phyloP scores from a whole-genome alignment of 2,888 invertebrate species.

The Pollenia griseotomentosa region DNA sequence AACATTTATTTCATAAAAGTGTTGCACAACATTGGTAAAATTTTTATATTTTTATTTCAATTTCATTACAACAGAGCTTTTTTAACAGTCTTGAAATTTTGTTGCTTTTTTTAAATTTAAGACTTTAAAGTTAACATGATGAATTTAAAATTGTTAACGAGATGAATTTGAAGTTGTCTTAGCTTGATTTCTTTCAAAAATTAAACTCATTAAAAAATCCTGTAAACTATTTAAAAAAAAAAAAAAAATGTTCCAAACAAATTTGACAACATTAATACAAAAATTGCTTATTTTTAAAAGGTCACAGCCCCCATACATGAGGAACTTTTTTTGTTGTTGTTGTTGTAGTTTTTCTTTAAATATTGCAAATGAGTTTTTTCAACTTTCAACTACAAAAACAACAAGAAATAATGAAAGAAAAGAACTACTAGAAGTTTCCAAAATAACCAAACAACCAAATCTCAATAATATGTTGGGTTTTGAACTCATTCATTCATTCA shows the following conservation, averaged over 20 bases:
- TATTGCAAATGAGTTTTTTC: conserved; percentile 46
- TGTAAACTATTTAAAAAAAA: not conserved
- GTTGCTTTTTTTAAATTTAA: too few species aligned
- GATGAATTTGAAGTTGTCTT: too few species aligned
- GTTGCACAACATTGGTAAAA: too few species aligned
- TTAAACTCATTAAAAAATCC: not conserved
- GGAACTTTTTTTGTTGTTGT: not conserved
- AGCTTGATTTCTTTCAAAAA: too few species aligned
- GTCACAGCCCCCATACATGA: not conserved
- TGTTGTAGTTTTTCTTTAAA: not conserved
- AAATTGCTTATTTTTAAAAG: conserved; percentile 2
- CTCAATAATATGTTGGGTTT: conserved; percentile 44
- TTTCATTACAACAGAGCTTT: too few species aligned
- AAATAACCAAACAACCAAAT: conserved; percentile 37
- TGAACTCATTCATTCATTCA: conserved; percentile 21
- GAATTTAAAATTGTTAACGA: too few species aligned
- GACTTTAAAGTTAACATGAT: too few species aligned
- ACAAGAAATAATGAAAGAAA: not conserved
- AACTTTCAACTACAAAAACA: not conserved
- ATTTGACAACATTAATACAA: not conserved
- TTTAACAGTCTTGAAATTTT: too few species aligned
- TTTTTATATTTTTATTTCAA: too few species aligned
- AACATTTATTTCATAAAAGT: too few species aligned
- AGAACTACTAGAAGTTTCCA: conserved; percentile 10
- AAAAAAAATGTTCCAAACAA: not conserved